These are phyloP conservation scores for Dioctria linearis DNA, from an alignment of 2,888 invertebrate species.

Conservation along the genomic window DNA sequence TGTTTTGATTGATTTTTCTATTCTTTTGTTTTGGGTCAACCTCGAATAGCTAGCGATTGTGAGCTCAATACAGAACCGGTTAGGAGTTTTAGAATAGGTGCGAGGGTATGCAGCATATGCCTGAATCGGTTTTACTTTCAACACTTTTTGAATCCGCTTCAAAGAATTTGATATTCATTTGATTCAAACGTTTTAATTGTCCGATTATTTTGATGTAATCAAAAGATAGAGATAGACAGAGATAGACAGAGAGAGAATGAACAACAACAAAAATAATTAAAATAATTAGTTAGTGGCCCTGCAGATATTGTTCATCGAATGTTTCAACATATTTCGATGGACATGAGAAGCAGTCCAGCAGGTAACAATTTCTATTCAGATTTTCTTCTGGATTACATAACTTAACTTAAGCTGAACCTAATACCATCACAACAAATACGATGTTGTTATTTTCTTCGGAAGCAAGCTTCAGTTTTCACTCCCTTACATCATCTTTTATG, in stretches of 20 bases:
- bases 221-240: background rate
- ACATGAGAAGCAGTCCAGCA: constrained; percentile 26
- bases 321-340: constrained; percentile 22
- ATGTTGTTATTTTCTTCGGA: background rate
- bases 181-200: constrained; percentile 30
- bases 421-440: background rate
- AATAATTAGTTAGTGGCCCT: background rate
- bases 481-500: background rate
- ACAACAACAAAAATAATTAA: no score
- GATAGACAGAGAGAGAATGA: no score
- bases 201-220: background rate
- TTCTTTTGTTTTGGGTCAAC: no score
- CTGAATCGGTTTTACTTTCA: background rate
- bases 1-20: no score
- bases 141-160: background rate
- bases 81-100: no score
- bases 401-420: background rate
- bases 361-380: constrained; percentile 15
- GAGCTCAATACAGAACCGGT: no score
- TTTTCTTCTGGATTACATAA: background rate
- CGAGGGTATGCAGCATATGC: background rate
- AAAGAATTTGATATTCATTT: background rate
- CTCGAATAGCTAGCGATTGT: no score
- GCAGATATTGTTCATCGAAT: background rate
- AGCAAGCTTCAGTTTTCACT: constrained; percentile 18